A percentile compares a stretch with the other conserved stretches of the same genome.
Conservation (phyloP, 2,888 invertebrate genomes). For the Tubiluchus corallicola region DNA sequence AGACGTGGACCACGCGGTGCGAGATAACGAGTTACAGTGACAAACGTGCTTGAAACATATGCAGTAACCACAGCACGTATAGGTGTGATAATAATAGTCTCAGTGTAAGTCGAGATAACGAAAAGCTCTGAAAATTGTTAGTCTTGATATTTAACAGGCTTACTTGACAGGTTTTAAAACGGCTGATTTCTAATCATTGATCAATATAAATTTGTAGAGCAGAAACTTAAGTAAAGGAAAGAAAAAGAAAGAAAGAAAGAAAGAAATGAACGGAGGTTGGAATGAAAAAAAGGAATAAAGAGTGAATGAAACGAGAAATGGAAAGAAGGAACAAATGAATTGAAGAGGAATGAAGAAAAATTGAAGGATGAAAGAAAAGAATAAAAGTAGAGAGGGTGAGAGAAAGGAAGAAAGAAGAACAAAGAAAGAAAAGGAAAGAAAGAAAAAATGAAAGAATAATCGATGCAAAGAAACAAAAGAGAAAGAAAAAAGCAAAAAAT, state of each 20-base stretch:
- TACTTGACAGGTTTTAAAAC: too few species aligned
- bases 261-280: not conserved
- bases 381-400: not conserved
- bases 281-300: slow-evolving; percentile 1
- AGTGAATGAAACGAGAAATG: not conserved
- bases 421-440: not conserved
- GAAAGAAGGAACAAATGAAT: slow-evolving; percentile 1
- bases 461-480: not conserved
- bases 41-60: too few species aligned
- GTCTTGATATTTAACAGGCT: too few species aligned
- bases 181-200: too few species aligned
- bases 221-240: not conserved
- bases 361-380: not conserved
- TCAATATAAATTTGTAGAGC: too few species aligned
- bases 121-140: too few species aligned
- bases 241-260: slow-evolving; percentile 1
- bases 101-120: too few species aligned
- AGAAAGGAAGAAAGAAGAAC: not conserved
- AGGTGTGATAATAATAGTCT: too few species aligned
- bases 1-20: too few species aligned
- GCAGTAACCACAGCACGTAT: too few species aligned
- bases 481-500: not conserved
- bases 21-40: too few species aligned
- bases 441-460: not conserved
- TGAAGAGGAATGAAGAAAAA: not conserved